phyloP scores from a whole-genome alignment of 2,797 vertebrate genomes.

The Sebastes paucispinis region DNA sequence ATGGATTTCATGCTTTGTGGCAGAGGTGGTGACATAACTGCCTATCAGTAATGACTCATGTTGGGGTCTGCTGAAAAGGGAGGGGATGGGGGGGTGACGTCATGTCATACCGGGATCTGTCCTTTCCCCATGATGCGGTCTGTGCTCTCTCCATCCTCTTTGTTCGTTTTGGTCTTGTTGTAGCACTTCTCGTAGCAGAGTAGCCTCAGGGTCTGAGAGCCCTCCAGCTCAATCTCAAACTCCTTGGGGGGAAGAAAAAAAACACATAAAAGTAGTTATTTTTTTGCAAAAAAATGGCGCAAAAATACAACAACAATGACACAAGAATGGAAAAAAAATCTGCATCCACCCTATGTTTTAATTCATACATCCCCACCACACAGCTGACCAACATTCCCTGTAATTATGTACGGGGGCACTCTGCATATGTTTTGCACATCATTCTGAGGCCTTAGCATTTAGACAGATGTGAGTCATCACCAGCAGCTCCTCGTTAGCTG shows the following conservation, averaged over 20 bases:
- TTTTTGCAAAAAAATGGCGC: neutral
- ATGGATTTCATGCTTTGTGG: slow-evolving; percentile 41
- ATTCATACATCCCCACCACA: slow-evolving; percentile 4
- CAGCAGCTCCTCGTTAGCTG: slow-evolving; percentile 72
- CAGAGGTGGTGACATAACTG: slow-evolving; percentile 48
- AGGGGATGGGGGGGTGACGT: slow-evolving; percentile 32
- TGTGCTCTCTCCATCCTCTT: slow-evolving; percentile 89
- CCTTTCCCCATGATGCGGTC: slow-evolving; percentile 93
- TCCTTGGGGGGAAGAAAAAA: slow-evolving; percentile 74
- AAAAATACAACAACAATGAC: neutral
- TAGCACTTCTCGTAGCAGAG: slow-evolving; percentile 94
- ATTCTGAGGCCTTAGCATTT: slow-evolving; percentile 47
- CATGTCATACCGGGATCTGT: slow-evolving; percentile 89
- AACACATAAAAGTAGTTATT: neutral
- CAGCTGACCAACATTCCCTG: slow-evolving; percentile 36
- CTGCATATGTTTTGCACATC: slow-evolving; percentile 63
- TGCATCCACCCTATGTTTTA: neutral
- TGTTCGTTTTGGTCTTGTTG: slow-evolving; percentile 87
- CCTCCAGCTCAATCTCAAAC: slow-evolving; percentile 96
- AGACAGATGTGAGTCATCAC: slow-evolving; percentile 72
- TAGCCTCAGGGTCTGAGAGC: slow-evolving; percentile 92
- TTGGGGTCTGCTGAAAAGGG: slow-evolving; percentile 22
- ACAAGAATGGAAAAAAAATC: neutral
- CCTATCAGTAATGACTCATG: slow-evolving; percentile 52
- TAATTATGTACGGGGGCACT: slow-evolving; percentile 46